Evolutionary conservation across 2,113 vertebrate species (phyloP).

Genomic region (Pollimyrus isidori): DNA sequence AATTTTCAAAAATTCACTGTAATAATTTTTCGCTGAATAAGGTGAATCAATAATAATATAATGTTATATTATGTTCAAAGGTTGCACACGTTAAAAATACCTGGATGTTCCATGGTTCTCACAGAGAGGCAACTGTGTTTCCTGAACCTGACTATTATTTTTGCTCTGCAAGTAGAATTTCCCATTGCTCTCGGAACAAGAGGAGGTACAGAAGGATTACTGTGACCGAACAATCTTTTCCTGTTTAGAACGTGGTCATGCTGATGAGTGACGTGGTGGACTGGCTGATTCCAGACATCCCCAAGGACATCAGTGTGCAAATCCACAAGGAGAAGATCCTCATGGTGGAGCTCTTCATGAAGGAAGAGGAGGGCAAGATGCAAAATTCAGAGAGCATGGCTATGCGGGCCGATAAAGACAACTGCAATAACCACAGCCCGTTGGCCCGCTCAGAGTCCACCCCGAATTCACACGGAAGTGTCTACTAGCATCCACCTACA

Average conservation of each 20-base stretch:
- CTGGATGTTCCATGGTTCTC: neutral
- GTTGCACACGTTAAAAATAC: neutral
- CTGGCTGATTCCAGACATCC: slow-evolving; percentile 99
- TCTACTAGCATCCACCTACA: slow-evolving; percentile 32
- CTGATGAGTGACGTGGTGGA: slow-evolving; percentile 97
- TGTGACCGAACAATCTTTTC: neutral
- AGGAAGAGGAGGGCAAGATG: slow-evolving; percentile 84
- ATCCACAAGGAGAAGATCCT: slow-evolving; percentile 93
- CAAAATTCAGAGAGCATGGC: slow-evolving; percentile 60
- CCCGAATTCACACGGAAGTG: slow-evolving; percentile 48
- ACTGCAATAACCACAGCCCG: slow-evolving; percentile 61
- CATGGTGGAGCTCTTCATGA: slow-evolving; percentile 91
- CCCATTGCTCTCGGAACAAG: neutral
- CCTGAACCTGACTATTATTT: neutral
- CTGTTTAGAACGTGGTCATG: slow-evolving; percentile 88
- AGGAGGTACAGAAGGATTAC: neutral
- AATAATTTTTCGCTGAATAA: neutral
- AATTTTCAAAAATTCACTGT: neutral
- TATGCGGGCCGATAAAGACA: slow-evolving; percentile 44
- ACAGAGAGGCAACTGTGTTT: neutral
- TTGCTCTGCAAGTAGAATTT: neutral
- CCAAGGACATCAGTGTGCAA: slow-evolving; percentile 93
- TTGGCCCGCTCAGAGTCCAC: slow-evolving; percentile 38
- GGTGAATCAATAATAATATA: neutral
- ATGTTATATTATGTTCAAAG: neutral